These are phyloP conservation scores for Microctenopoma steveboyesi DNA, from an alignment of 2,797 vertebrate species.

Conservation along the genomic window DNA sequence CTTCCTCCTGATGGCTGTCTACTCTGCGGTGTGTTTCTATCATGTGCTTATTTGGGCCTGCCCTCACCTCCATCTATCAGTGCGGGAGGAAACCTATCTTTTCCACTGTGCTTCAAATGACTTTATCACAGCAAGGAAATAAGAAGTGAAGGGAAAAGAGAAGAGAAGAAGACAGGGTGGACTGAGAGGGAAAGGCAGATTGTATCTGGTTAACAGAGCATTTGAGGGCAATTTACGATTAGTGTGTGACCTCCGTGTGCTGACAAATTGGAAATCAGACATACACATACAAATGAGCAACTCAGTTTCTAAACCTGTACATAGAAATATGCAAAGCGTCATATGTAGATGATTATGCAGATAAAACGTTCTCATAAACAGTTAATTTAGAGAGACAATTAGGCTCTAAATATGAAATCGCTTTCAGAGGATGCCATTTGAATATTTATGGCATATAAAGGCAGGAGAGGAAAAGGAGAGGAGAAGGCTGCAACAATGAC, in stretches of 20 bases:
- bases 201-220: constrained; percentile 58
- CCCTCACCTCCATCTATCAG: constrained; percentile 68
- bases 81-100: constrained; percentile 63
- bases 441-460: constrained; percentile 35
- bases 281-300: constrained; percentile 29
- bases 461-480: not conserved
- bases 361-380: constrained; percentile 32
- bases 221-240: constrained; percentile 69
- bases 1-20: constrained; percentile 40
- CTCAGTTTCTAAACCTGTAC: constrained; percentile 10
- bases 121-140: constrained; percentile 68
- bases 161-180: constrained; percentile 24
- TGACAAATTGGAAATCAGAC: constrained; percentile 51
- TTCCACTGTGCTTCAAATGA: constrained; percentile 66
- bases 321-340: constrained; percentile 7
- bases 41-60: constrained; percentile 51
- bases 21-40: constrained; percentile 40
- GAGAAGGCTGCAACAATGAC: not conserved
- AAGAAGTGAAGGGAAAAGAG: constrained; percentile 56
- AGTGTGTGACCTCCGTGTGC: constrained; percentile 53
- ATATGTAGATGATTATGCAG: constrained; percentile 19
- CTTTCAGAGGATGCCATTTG: constrained; percentile 21
- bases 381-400: constrained; percentile 32
- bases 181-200: constrained; percentile 14
- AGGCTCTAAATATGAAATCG: constrained; percentile 32